Evolutionary conservation across 2,888 invertebrate species (phyloP), one percentile per base, ranked within the genome.

Genomic region (Entomobrya multifasciata): DNA sequence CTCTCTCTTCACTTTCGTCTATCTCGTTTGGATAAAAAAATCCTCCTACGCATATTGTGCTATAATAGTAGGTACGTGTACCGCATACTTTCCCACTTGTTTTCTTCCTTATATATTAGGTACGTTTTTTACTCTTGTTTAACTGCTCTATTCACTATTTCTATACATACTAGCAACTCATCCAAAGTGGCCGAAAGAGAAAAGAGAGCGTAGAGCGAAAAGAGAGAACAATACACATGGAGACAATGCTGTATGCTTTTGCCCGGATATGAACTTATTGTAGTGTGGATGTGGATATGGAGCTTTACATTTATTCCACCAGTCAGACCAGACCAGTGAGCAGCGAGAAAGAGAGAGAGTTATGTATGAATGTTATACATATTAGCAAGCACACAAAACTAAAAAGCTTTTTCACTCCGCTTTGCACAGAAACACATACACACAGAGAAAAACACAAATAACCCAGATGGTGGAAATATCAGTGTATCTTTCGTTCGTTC

Each of bases 11-110:
- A n/a, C n/a, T n/a, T n/a, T n/a, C n/a, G n/a, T n/a, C n/a, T n/a
- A n/a, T n/a, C 3, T 49, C 13, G 13, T 49, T n/a, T n/a, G n/a
- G n/a, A n/a, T n/a, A n/a, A n/a, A 15, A 49, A 52, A 25, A 57
- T 86, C 86, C 86, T 81, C 86, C 86, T 86, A 86, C 86, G 86
- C 86, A 86, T 76, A 76, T 76, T 72, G 4, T 27, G 57, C 60
- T 70, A 41, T 70, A 47, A 70, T 70, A 70, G 47, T 70, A 47
- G 44, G 41, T 47, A 79, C 67, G 79, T 79, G 79, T 79, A 65
- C 65, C 13, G 79, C 79, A 79, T 79, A 78, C 25, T 49, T 55
- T 74, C 17, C 52, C 41, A 74, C 70, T 70, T 22, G 15, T 70
- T 62, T 20, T 67, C n/a, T n/a, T n/a, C n/a, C n/a, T n/a, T n/a